Percentiles rank a stretch among this genome's conserved stretches.
phyloP scores from a whole-genome alignment of 2,797 vertebrate genomes.

The Philypnodon macrostomus region DNA sequence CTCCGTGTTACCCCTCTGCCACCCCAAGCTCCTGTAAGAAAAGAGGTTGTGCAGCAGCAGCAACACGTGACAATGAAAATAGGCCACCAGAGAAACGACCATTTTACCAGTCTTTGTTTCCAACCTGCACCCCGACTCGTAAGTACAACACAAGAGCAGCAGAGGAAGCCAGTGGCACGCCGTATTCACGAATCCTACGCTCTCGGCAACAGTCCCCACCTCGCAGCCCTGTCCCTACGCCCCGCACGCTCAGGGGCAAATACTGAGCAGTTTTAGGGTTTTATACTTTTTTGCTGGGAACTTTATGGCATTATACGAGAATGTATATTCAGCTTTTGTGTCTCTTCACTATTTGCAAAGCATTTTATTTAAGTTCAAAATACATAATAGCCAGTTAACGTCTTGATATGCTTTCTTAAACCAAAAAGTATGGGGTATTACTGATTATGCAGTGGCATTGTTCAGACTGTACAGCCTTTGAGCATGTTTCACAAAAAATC shows the following conservation, averaged over 20 bases:
- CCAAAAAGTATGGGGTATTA: neutral
- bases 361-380: neutral
- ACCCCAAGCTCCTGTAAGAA: constrained; percentile 76
- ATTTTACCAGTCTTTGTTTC: constrained; percentile 68
- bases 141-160: constrained; percentile 33
- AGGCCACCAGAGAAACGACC: constrained; percentile 83
- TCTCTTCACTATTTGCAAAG: too few species aligned
- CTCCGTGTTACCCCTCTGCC: constrained; percentile 3
- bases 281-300: constrained; percentile 14
- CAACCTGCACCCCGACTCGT: constrained; percentile 35
- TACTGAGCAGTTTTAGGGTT: constrained; percentile 48
- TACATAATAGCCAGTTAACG: constrained; percentile 9
- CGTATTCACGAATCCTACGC: constrained; percentile 76
- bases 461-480: neutral
- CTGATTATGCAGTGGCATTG: too few species aligned
- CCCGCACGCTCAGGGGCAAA: constrained; percentile 50
- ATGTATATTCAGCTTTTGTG: constrained; percentile 1
- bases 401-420: neutral
- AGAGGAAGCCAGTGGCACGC: constrained; percentile 55
- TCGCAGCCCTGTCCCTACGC: constrained; percentile 43
- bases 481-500: neutral
- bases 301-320: constrained; percentile 29
- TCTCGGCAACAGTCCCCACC: constrained; percentile 77
- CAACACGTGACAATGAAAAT: constrained; percentile 77
- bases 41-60: constrained; percentile 66